These are phyloP conservation scores for Colletes gigas DNA, from an alignment of 1,140 invertebrate genomes.

Conservation along the genomic window DNA sequence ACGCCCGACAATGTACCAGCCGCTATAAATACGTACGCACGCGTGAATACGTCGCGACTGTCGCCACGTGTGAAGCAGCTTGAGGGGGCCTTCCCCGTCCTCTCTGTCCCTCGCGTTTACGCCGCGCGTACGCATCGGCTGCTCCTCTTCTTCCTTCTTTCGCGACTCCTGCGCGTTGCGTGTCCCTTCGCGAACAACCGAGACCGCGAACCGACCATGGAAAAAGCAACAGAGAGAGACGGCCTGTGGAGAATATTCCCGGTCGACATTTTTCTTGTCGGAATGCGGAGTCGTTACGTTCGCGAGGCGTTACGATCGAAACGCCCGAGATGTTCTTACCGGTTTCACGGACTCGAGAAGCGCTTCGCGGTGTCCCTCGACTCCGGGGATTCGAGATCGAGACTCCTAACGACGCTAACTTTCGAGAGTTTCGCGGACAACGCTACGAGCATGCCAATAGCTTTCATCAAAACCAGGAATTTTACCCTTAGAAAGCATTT, in stretches of 20 bases:
- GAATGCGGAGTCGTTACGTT: constrained; percentile 70
- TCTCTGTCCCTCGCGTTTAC: constrained; percentile 37
- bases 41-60: constrained; percentile 66
- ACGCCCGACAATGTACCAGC: constrained; percentile 61
- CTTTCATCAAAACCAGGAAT: too few relatives aligned
- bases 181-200: constrained; percentile 36
- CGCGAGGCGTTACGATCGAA: constrained; percentile 69
- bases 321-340: constrained; percentile 66
- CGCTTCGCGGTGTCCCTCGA: background rate
- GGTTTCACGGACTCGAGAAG: constrained; percentile 53
- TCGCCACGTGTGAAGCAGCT: constrained; percentile 73
- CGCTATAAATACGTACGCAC: constrained; percentile 73
- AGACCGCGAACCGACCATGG: background rate
- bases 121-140: background rate
- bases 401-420: constrained; percentile 39
- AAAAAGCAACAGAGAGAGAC: background rate
- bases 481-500: too few relatives aligned
- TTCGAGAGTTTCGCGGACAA: constrained; percentile 26
- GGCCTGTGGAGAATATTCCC: constrained; percentile 61
- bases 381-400: constrained; percentile 56
- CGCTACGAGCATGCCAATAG: background rate
- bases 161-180: constrained; percentile 11
- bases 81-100: constrained; percentile 50
- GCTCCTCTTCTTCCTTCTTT: constrained; percentile 26
- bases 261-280: constrained; percentile 69